Evolutionary conservation across 2,797 vertebrate species (phyloP).

Genomic region (Petrocephalus schoutedeni): DNA sequence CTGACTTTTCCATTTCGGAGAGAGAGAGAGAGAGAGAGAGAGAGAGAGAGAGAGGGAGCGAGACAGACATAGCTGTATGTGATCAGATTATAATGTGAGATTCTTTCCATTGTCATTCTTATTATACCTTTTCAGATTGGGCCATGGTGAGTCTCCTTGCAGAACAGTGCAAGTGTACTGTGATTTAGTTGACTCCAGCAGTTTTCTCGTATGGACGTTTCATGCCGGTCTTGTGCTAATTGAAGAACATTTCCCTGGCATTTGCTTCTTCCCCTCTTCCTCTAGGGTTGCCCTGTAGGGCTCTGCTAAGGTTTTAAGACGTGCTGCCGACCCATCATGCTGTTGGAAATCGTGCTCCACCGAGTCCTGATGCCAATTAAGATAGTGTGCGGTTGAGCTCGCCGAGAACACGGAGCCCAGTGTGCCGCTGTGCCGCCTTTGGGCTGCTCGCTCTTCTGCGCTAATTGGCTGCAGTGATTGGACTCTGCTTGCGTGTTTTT

Average conservation of each 20-base stretch:
- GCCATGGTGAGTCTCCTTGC: neutral
- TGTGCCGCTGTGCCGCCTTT: constrained; percentile 25
- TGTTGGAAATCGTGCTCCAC: neutral
- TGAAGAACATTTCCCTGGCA: neutral
- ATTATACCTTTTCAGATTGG: neutral
- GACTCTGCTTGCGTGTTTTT: constrained; percentile 5
- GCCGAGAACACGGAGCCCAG: neutral
- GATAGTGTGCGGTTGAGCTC: constrained; percentile 11
- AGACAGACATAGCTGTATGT: neutral
- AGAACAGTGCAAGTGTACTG: neutral
- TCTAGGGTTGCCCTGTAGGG: neutral
- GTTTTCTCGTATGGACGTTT: neutral
- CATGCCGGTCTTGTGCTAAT: neutral
- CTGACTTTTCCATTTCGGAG: neutral
- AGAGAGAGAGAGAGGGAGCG: too few relatives aligned
- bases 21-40: neutral
- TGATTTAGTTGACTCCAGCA: neutral
- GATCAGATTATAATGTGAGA: neutral
- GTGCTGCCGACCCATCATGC: neutral
- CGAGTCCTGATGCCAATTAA: constrained; percentile 25
- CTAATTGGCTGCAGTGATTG: constrained; percentile 28
- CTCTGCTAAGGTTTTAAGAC: neutral
- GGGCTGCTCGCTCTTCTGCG: constrained; percentile 34
- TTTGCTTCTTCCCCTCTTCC: neutral
- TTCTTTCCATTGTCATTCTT: neutral